Percentiles rank a stretch among this genome's conserved stretches.
Evolutionary conservation across 2,113 vertebrate genomes (phyloP).

Genomic region (Sander lucioperca): DNA sequence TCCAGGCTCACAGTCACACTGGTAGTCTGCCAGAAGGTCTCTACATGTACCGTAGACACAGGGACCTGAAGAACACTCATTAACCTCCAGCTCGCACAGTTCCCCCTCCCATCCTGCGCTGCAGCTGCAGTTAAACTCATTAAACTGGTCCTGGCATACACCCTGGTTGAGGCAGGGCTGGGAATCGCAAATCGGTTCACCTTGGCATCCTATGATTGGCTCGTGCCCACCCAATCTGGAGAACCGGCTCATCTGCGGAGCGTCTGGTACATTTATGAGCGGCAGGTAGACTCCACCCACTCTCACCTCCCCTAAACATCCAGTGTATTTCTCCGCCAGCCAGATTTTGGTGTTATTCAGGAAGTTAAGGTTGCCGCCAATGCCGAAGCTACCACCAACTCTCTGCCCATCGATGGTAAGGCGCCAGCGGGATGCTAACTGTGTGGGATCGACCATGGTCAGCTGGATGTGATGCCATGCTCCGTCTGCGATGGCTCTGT

Average conservation of each 20-base stretch:
- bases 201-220: slow-evolving; percentile 84
- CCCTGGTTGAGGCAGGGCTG: slow-evolving; percentile 89
- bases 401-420: slow-evolving; percentile 82
- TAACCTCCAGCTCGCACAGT: slow-evolving; percentile 83
- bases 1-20: slow-evolving; percentile 88
- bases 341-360: slow-evolving; percentile 82
- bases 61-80: slow-evolving; percentile 88
- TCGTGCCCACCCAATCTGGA: slow-evolving; percentile 37
- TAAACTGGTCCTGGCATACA: slow-evolving; percentile 89
- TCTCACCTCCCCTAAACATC: slow-evolving; percentile 90
- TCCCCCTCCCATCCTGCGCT: slow-evolving; percentile 87
- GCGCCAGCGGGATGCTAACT: slow-evolving; percentile 83
- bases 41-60: slow-evolving; percentile 88
- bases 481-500: slow-evolving; percentile 84
- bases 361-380: slow-evolving; percentile 86
- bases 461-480: slow-evolving; percentile 89
- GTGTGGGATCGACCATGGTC: slow-evolving; percentile 80
- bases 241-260: slow-evolving; percentile 85
- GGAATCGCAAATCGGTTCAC: slow-evolving; percentile 84
- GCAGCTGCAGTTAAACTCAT: slow-evolving; percentile 89
- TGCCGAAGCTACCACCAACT: slow-evolving; percentile 73
- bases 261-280: slow-evolving; percentile 64
- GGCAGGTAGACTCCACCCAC: slow-evolving; percentile 91
- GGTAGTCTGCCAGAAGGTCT: slow-evolving; percentile 86
- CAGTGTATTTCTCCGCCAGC: slow-evolving; percentile 91